Evolutionary conservation across 2,113 vertebrate species (phyloP).

Genomic region (Vulpes lagopus): DNA sequence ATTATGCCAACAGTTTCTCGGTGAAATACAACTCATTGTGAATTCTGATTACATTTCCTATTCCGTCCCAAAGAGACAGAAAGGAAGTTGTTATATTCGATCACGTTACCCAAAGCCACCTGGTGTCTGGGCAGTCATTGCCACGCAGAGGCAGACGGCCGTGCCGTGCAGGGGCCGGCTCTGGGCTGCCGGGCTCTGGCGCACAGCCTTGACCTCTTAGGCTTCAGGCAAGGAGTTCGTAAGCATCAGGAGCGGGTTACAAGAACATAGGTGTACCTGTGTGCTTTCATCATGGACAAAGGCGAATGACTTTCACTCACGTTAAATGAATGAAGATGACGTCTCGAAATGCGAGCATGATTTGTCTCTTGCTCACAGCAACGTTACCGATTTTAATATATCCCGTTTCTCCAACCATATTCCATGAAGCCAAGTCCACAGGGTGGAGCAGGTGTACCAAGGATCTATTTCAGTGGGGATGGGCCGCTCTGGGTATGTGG

Average conservation of each 20-base stretch:
- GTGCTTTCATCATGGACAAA: conserved; percentile 41
- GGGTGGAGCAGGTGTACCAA: neutral
- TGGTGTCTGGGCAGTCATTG: conserved; percentile 58
- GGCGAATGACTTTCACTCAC: conserved; percentile 40
- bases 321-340: conserved; percentile 60
- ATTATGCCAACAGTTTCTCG: conserved; percentile 65
- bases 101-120: conserved; percentile 71
- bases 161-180: neutral
- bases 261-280: conserved; percentile 30
- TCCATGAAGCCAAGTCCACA: neutral
- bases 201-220: neutral
- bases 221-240: neutral
- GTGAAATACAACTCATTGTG: conserved; percentile 73
- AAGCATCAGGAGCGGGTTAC: conserved; percentile 59
- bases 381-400: conserved; percentile 40
- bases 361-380: conserved; percentile 61
- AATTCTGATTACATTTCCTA: conserved; percentile 82
- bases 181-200: neutral
- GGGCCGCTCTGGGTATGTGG: neutral
- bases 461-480: neutral
- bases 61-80: conserved; percentile 73
- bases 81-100: conserved; percentile 81
- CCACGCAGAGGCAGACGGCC: conserved; percentile 19
- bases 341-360: conserved; percentile 58
- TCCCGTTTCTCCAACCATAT: conserved; percentile 63